phyloP scores from a whole-genome alignment of 1,140 invertebrate genomes.

The Drosophila tsacasi region DNA sequence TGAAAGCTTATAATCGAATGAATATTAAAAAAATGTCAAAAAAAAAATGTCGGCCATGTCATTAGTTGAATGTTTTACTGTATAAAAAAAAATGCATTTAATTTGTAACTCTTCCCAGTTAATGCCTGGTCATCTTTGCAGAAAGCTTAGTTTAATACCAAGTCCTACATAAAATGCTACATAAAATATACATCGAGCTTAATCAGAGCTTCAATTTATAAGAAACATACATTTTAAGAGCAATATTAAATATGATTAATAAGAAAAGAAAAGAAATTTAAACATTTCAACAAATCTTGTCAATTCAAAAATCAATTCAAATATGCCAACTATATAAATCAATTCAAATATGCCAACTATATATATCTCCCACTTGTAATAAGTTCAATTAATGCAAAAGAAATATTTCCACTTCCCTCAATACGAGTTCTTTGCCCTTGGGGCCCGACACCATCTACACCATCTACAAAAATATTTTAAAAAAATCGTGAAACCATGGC shows the following conservation, averaged over 20 bases:
- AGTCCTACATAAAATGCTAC: not conserved
- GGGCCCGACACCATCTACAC: constrained; percentile 19
- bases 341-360: too few species aligned
- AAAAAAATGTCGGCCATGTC: not conserved
- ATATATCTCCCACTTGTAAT: constrained; percentile 15
- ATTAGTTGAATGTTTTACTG: not conserved
- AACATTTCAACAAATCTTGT: constrained; percentile 14
- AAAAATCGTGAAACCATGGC: constrained; percentile 12
- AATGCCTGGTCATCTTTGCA: not conserved
- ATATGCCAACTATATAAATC: not conserved
- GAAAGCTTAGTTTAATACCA: not conserved
- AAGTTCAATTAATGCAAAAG: constrained; percentile 51
- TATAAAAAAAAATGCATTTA: not conserved
- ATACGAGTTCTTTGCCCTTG: constrained; percentile 7
- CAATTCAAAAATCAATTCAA: not conserved
- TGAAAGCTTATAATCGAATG: not conserved
- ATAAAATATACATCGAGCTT: not conserved
- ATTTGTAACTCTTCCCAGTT: not conserved
- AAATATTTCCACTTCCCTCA: constrained; percentile 5
- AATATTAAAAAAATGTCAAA: not conserved
- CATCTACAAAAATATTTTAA: not conserved
- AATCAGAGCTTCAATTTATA: not conserved
- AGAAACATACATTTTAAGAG: not conserved
- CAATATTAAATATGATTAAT: not conserved
- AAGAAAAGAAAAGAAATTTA: not conserved